Evolutionary conservation across 2,113 vertebrate species (phyloP), one percentile per base, ranked within the genome.

Genomic region (Epinephelus cyanopodus): DNA sequence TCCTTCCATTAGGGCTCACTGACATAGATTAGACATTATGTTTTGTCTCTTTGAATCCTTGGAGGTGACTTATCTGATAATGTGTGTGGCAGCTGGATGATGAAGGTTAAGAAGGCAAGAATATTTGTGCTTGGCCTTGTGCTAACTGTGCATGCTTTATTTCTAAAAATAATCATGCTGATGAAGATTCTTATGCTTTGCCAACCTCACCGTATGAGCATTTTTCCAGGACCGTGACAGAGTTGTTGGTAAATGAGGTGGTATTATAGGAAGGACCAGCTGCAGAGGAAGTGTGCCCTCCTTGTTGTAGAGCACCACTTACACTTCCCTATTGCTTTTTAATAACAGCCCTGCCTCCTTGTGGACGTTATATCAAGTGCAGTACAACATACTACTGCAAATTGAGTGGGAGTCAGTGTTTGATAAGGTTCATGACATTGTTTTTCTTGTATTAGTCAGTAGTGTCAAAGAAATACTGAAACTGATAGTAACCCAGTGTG

Each of bases 21-120:
- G 83, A 85, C 79, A 78, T 58, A 54, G 73, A 88, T 84, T 56
- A 75, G 6, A 45, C 70, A 1, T 37, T 11, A 6, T 83, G 64
- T 87, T 87, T 87, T 66, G 70, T 81, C 68, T 89, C 18, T 25
- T 52, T 57, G 21, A 77, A 52, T 79, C 81, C 62, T 80, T 83
- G 74, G 14, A 50, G 25, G 4, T 11, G 2, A n/a, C 53, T 66
- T 33, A 29, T 15, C 48, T 77, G 56, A 68, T 58, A 58, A 29
- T 45, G n/a, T 19, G 10, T 14, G 2, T 10, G 5, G 37, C 21
- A 66, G 23, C n/a, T 70, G 45, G 15, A 79, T 42, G 60, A 58
- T 27, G 8, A 77, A 58, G 66, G 13, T 48, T 56, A 72, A 64
- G 21, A 42, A 37, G 8, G 13, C 50, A 33, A 7, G 7, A 29